Evolutionary conservation across 2,888 invertebrate genomes (phyloP), one percentile per base, ranked within the genome.

Genomic region (Elysia crispata): DNA sequence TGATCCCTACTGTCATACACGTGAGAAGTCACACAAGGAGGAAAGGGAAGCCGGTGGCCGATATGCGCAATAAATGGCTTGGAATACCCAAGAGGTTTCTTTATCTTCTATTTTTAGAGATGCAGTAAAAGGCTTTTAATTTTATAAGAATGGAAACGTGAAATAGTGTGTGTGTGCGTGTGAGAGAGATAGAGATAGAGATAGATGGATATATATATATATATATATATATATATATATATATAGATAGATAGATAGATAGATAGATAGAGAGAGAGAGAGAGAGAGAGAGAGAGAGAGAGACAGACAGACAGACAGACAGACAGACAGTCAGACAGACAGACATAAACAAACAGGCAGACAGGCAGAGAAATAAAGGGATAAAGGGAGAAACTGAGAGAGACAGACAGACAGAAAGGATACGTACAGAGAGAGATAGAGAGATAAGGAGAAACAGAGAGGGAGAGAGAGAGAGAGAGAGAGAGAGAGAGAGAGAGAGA

Each of bases 181-280:
- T 41, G 3, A 6, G 41, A 11, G 11, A 41, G 11, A 41, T 41
- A 11, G 5, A 11, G 3, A 3, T 11, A 41, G 3, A 41, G n/a
- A n/a, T n/a, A n/a, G n/a, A n/a, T n/a, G n/a, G n/a, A 6, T 41
- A 41, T 41, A 41, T 41, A 41, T 6, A 6, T 41, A 41, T 41
- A 6, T 3, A 11, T 11, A 41, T 41, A 57, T 18, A 23, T 31
- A 28, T 23, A 60, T 41, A 18, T 31, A n/a, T 30, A 49, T 50
- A 49, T 41, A 41, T 30, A 66, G 66, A 76, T 18, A 66, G 49
- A 67, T 49, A 66, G 13, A 25, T n/a, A 28, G 50, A 66, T 20
- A 50, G 49, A 67, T n/a, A 49, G 49, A 66, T 33, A 50, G 28
- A 67, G 8, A 66, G 33, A 66, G n/a, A 28, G 13, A 67, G 49